These are phyloP conservation scores for Ceryle rudis DNA, from an alignment of 2,797 vertebrate genomes.

Conservation along the genomic window DNA sequence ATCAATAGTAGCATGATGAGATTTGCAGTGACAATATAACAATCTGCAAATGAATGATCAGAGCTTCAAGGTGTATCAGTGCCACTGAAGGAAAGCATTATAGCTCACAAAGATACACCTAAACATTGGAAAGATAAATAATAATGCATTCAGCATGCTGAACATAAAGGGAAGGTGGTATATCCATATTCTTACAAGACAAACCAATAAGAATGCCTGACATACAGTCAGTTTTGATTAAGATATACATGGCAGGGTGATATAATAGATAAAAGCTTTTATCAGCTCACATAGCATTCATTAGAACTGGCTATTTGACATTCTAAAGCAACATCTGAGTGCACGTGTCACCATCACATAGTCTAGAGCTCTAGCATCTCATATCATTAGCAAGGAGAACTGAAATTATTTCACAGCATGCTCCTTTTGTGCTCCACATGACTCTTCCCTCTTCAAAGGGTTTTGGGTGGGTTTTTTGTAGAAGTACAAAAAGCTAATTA, in stretches of 20 bases:
- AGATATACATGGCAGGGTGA: background rate
- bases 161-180: background rate
- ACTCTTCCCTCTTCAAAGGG: constrained; percentile 27
- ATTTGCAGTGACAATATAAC: background rate
- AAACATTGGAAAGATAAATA: background rate
- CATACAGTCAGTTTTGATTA: background rate
- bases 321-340: constrained; percentile 11
- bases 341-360: rapidly evolving
- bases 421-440: background rate
- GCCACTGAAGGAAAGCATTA: background rate
- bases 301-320: background rate
- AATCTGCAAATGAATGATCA: background rate
- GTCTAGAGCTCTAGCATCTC: background rate
- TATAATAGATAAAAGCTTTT: background rate
- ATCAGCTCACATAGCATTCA: background rate
- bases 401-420: constrained; percentile 48
- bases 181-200: background rate
- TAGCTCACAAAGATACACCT: background rate
- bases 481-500: constrained; percentile 51
- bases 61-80: background rate
- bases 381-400: background rate
- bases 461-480: background rate
- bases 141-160: background rate
- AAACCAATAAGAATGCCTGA: background rate
- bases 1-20: background rate